Base-by-base conservation (phyloP, 2,888 invertebrate genomes). In the Campopleginae sp. region DNA sequence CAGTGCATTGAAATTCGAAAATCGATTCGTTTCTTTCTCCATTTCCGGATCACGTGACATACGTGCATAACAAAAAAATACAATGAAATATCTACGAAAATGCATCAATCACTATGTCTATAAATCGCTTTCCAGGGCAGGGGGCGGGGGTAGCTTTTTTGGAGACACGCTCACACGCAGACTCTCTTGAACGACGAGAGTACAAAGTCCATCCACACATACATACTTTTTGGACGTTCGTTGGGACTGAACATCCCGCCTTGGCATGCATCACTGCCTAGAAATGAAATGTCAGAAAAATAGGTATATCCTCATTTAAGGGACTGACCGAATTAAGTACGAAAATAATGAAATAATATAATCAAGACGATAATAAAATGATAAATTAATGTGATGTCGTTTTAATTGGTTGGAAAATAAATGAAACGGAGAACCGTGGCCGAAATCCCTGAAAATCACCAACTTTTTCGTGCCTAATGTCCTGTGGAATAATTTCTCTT, bases 191-290 rank as follows among this genome's bases (percentile, higher is more conserved):
- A 58, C 27, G 12, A 72, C 80, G 86, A 86, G 80, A 77, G 54
- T 75, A 84, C 80, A 82, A 48, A 48, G 68, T 82, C 80, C 80
- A 75, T 80, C 81, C 88, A 87, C 87, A 68, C 87, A 81, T 88
- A 88, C 88, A 88, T 88, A 88, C 88, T 86, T 80, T 86, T 88
- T 86, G 84, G 76, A 71, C 81, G 85, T 82, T 86, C 84, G 83
- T 85, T 83, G 86, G 87, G 82, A 83, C 80, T 66, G 86, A 58
- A 85, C 82, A 86, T 86, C 86, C 88, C 83, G 86, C 85, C 86
- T 88, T 88, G 86, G 86, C 86, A 87, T 88, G 86, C 86, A 86
- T n/a, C 82, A 82, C 84, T 87, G 87, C 87, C 88, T 88, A 88
- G 86, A 88, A 88, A 87, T 85, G 82, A 88, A 88, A 88, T 75